A percentile compares a stretch with the other conserved stretches of the same genome.
These are phyloP conservation scores for Habropoda laboriosa DNA, from an alignment of 1,140 invertebrate species.

Conservation along the genomic window DNA sequence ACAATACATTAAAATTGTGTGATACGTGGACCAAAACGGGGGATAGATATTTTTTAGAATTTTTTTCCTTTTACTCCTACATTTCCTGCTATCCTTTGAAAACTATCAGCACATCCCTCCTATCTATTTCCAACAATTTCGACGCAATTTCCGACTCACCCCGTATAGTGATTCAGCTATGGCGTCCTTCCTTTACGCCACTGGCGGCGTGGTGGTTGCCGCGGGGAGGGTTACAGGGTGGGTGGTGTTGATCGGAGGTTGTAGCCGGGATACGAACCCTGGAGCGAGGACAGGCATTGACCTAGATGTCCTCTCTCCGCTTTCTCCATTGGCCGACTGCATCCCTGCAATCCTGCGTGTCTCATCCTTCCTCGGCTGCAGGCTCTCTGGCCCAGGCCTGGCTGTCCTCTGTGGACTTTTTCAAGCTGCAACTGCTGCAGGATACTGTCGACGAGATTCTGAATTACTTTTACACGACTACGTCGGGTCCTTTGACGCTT, in stretches of 20 bases:
- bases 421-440: neutral
- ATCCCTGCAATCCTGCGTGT: constrained; percentile 1
- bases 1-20: too few relatives aligned
- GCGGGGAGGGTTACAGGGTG: constrained; percentile 26
- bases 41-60: too few relatives aligned
- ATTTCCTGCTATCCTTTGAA: too few relatives aligned
- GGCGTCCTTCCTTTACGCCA: constrained; percentile 13
- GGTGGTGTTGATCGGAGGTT: constrained; percentile 51
- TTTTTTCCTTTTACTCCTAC: too few relatives aligned
- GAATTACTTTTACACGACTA: too few relatives aligned
- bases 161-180: neutral
- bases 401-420: neutral
- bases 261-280: constrained; percentile 66
- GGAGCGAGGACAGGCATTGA: constrained; percentile 74
- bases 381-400: neutral
- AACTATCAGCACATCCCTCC: too few relatives aligned
- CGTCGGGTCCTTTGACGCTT: too few relatives aligned
- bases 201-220: constrained; percentile 24
- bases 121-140: too few relatives aligned
- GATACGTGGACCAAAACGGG: too few relatives aligned
- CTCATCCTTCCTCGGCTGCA: neutral
- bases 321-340: constrained; percentile 21
- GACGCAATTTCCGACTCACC: neutral
- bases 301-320: constrained; percentile 68
- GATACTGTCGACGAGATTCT: too few relatives aligned